A percentile compares a stretch with the other conserved stretches of the same genome.
These are phyloP conservation scores for Bubo scandiacus DNA, from an alignment of 2,113 vertebrate genomes.

Conservation along the genomic window DNA sequence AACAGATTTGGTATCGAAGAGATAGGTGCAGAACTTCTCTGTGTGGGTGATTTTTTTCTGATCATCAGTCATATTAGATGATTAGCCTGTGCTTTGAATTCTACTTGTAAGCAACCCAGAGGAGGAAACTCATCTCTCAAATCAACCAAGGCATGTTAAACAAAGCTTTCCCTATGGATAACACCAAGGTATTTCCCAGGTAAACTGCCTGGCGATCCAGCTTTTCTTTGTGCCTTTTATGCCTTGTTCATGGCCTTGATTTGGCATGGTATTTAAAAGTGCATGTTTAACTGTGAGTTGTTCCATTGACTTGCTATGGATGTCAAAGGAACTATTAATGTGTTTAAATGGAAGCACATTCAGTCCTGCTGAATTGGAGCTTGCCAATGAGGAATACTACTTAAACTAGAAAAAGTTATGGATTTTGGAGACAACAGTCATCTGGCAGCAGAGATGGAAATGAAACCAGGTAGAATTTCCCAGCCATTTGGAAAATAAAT, in stretches of 20 bases:
- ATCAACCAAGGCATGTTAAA: not conserved
- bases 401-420: constrained; percentile 6
- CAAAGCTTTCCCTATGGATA: not conserved
- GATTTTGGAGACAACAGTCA: constrained; percentile 41
- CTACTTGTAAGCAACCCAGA: not conserved
- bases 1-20: not conserved
- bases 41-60: not conserved
- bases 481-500: constrained; percentile 34
- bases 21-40: not conserved
- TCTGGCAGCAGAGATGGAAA: constrained; percentile 64
- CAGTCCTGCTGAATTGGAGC: not conserved
- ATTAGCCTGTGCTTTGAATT: not conserved
- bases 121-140: not conserved
- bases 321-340: constrained; percentile 19
- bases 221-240: not conserved
- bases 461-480: constrained; percentile 52
- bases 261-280: not conserved
- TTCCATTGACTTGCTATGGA: not conserved
- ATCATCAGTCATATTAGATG: not conserved
- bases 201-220: not conserved
- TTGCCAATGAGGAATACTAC: constrained; percentile 33
- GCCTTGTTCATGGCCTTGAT: not conserved
- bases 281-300: not conserved
- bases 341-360: constrained; percentile 27
- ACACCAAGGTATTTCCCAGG: not conserved